A percentile compares a stretch with the other conserved stretches of the same genome.
These are phyloP conservation scores for Prenolepis imparis DNA, from an alignment of 2,888 invertebrate species.

Conservation along the genomic window DNA sequence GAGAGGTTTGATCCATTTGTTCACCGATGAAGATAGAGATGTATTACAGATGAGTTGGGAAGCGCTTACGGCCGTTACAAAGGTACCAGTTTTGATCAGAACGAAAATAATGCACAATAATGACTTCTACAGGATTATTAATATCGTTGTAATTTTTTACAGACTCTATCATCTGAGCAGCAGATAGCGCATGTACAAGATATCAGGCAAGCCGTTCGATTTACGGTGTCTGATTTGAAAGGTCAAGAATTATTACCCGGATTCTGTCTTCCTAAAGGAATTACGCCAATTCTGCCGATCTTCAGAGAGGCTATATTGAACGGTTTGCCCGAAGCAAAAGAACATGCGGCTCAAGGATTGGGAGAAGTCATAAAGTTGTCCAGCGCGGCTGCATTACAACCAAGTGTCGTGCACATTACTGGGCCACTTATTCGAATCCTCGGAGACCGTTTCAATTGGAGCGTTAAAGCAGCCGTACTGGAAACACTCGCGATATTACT, in stretches of 20 bases:
- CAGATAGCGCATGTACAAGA: constrained; percentile 95
- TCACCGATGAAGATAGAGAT: constrained; percentile 93
- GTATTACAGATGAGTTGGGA: constrained; percentile 96
- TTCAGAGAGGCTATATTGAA: constrained; percentile 98
- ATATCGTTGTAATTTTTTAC: constrained; percentile 66
- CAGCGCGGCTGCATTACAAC: constrained; percentile 95
- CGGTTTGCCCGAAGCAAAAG: constrained; percentile 98
- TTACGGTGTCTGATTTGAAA: constrained; percentile 94
- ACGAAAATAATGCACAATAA: background rate
- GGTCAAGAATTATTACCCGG: constrained; percentile 94
- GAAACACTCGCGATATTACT: constrained; percentile 97
- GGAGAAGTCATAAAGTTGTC: constrained; percentile 93
- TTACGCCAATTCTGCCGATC: constrained; percentile 96
- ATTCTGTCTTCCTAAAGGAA: constrained; percentile 97
- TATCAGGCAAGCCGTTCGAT: constrained; percentile 96
- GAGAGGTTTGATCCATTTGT: constrained; percentile 94
- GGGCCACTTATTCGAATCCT: constrained; percentile 99
- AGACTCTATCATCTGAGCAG: constrained; percentile 93
- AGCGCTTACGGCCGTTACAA: constrained; percentile 95
- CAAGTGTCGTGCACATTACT: constrained; percentile 98
- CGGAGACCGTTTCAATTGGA: constrained; percentile 97
- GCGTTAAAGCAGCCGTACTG: constrained; percentile 97
- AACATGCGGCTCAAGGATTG: constrained; percentile 96
- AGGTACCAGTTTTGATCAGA: constrained; percentile 86
- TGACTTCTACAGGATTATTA: background rate